These are phyloP conservation scores for Ascidia mentula DNA, from an alignment of 23 tunicate species.

Conservation along the genomic window DNA sequence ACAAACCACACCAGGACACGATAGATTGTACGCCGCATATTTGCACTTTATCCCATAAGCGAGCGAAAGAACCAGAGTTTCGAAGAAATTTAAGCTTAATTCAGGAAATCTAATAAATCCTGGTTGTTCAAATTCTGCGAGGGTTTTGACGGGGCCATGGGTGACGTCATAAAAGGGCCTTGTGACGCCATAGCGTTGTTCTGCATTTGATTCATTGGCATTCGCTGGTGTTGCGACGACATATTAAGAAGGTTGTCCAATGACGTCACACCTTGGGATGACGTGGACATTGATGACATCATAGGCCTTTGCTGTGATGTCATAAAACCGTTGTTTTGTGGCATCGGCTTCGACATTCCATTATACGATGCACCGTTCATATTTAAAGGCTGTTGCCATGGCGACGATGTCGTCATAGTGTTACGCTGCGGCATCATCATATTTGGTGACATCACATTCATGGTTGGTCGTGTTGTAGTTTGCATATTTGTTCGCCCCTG, in stretches of 20 bases:
- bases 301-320: conserved; percentile 22
- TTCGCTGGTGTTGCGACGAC: conserved; percentile 40
- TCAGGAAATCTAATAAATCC: conserved; percentile 65
- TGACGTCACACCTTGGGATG: conserved; percentile 18
- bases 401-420: not conserved
- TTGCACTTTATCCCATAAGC: too few species aligned
- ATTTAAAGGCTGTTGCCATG: not conserved
- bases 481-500: not conserved
- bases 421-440: conserved; percentile 28
- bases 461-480: not conserved
- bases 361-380: not conserved
- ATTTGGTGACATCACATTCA: conserved; percentile 4
- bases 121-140: conserved; percentile 36
- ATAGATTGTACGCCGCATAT: too few species aligned
- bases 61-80: too few species aligned
- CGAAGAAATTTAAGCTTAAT: too few species aligned
- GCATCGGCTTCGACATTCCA: conserved; percentile 10
- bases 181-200: conserved; percentile 1
- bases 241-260: conserved; percentile 42
- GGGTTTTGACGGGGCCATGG: not conserved
- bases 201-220: conserved; percentile 42
- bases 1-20: too few species aligned
- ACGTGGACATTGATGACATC: not conserved
- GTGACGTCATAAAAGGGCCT: conserved; percentile 4
- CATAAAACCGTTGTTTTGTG: conserved; percentile 10